Evolutionary conservation across 2,888 invertebrate species (phyloP), one percentile per base, ranked within the genome.

Genomic region (Notodromas monacha): DNA sequence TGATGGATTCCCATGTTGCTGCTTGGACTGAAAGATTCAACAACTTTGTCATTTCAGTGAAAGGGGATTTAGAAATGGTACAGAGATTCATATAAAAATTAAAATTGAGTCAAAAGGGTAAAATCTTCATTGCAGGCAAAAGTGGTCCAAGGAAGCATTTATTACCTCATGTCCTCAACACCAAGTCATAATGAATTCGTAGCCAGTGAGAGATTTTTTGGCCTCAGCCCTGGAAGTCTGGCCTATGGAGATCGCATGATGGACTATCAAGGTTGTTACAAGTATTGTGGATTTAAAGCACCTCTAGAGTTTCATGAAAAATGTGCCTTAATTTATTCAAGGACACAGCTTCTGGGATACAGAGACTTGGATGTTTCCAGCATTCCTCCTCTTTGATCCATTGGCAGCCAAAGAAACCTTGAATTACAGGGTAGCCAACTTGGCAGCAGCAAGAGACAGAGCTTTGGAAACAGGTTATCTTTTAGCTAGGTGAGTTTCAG

Each of bases 341-440:
- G 35, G 39, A 14, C 39, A 40, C 26, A 35, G 36, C 4, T 41
- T 40, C 26, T 39, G 40, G 40, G 42, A 41, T 31, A 40, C 40
- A 5, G 40, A 40, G 30, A 40, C 36, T 6, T 40, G 41, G 40
- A 41, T 41, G 40, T 41, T 35, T 28, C 41, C 41, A 4, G 5
- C 36, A 1, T 32, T 41, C 13, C 33, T 39, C 3, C 38, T 40
- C 31, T 34, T 41, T 14, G 38, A 34, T 32, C 40, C 40, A 8
- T 34, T 38, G 15, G 30, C 33, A 2, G 40, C 41, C 1, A 32
- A 34, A 29, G 34, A 40, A 31, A 33, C 40, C 8, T 26, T 41
- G n/a, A 40, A 38, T 26, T 41, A 41, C 29, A 32, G 41, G 3
- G 29, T 39, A 12, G 27, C 31, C 10, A 35, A 31, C 5, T 30